These are phyloP conservation scores for Alethe castanea DNA, from an alignment of 2,113 vertebrate species.

Conservation along the genomic window DNA sequence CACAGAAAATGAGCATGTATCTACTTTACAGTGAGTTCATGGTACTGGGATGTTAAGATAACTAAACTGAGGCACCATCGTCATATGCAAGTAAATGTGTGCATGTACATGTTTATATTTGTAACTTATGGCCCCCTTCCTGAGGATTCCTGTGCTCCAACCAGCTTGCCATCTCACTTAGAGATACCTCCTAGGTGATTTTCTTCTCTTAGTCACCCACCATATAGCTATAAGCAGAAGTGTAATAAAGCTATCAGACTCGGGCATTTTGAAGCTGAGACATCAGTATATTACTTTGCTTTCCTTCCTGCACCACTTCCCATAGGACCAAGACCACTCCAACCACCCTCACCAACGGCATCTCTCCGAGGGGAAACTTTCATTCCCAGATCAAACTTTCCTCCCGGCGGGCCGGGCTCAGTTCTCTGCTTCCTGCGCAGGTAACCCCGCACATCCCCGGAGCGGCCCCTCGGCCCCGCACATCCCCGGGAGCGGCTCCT, in stretches of 20 bases:
- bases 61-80: not conserved
- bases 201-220: not conserved
- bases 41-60: not conserved
- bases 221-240: accelerated
- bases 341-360: accelerated
- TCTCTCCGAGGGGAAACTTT: accelerated
- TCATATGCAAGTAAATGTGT: accelerated
- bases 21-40: not conserved
- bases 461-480: too few species aligned
- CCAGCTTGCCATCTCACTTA: not conserved
- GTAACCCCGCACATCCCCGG: not conserved
- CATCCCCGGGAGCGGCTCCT: too few species aligned
- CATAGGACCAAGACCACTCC: accelerated
- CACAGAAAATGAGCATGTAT: accelerated
- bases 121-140: not conserved
- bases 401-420: accelerated
- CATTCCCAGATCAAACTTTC: not conserved
- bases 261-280: accelerated
- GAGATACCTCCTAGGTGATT: accelerated
- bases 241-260: not conserved
- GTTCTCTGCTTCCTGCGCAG: accelerated
- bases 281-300: accelerated
- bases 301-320: not conserved
- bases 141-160: not conserved
- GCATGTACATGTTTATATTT: accelerated